Evolutionary conservation across 2,113 vertebrate species (phyloP).

Genomic region (Cheilinus undulatus): DNA sequence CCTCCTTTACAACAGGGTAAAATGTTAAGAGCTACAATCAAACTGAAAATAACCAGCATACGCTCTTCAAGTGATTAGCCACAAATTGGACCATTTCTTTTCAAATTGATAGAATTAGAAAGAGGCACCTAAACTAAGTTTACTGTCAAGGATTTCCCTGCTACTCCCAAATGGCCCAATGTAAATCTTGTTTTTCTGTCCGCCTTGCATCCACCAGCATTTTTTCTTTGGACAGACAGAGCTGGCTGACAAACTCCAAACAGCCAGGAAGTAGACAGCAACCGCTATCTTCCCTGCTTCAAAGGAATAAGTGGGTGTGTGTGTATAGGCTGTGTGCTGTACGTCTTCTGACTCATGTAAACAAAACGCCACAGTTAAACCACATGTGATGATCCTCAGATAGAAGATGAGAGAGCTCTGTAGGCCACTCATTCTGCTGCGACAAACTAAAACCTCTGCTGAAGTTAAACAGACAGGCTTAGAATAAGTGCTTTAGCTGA

Average conservation of each 20-base stretch:
- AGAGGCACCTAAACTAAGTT: slow-evolving; percentile 9
- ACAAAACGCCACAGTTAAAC: slow-evolving; percentile 46
- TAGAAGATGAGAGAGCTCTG: slow-evolving; percentile 33
- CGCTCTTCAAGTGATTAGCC: neutral
- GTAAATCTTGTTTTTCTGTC: neutral
- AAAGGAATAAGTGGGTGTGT: slow-evolving; percentile 34
- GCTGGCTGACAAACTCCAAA: slow-evolving; percentile 31
- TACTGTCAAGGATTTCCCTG: slow-evolving; percentile 3
- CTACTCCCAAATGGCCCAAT: neutral
- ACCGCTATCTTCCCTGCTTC: slow-evolving; percentile 26
- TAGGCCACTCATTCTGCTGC: slow-evolving; percentile 9
- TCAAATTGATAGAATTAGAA: neutral
- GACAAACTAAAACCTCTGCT: slow-evolving; percentile 9
- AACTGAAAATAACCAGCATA: neutral
- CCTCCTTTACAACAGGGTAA: neutral
- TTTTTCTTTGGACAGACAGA: slow-evolving; percentile 35
- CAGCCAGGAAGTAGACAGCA: slow-evolving; percentile 52
- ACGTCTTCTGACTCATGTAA: slow-evolving; percentile 33
- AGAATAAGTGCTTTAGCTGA: slow-evolving; percentile 21
- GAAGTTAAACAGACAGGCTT: slow-evolving; percentile 10
- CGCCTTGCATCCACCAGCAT: slow-evolving; percentile 15
- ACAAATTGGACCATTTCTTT: neutral
- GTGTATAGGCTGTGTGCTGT: slow-evolving; percentile 17
- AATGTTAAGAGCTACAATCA: neutral
- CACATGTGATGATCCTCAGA: slow-evolving; percentile 43